Evolutionary conservation across 2,888 invertebrate genomes (phyloP), one percentile per base, ranked within the genome.

Genomic region (Melinopterus prodromus): DNA sequence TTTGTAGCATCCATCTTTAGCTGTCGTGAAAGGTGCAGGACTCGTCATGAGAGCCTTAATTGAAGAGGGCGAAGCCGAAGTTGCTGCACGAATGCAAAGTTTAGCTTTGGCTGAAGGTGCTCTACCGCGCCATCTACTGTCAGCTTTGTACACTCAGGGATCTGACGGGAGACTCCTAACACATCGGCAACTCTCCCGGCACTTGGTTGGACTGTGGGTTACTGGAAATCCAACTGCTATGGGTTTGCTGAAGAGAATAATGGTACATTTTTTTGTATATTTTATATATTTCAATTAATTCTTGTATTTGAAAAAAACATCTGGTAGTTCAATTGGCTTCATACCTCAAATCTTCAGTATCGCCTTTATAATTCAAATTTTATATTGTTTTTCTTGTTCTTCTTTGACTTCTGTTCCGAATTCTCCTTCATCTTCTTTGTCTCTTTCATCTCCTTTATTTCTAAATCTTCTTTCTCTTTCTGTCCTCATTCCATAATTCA

Each of bases 21-120:
- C 99, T 0, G 97, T 99, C 82, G 97, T 99, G 1, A 99, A 99
- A 90, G 99, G 99, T 70, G 99, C 99, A 0, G 99, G 99, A 0
- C 91, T 99, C 78, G 97, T 99, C 76, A 96, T 99, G 95, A 94
- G 99, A 82, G 99, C 99, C 16, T 93, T 99, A 37, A 98, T 99
- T 78, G 99, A 99, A 90, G 99, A 99, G 90, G 99, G 99, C 2
- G 96, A 96, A 84, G 92, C 94, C n/a, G 95, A 95, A 85, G 95
- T 98, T 14, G 97, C 98, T 0, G 93, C 95, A 38, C 94, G 96
- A 86, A 99, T 99, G 98, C 99, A 99, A 90, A 95, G 97, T 77
- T 91, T 99, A 83, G 98, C 99, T 0, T 90, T 99, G 78, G 97
- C 97, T 3, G 99, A 99, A 90, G 99, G 99, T 3, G 99, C 99